Evolutionary conservation across 2,113 vertebrate genomes (phyloP).

Genomic region (Chrysemys picta): DNA sequence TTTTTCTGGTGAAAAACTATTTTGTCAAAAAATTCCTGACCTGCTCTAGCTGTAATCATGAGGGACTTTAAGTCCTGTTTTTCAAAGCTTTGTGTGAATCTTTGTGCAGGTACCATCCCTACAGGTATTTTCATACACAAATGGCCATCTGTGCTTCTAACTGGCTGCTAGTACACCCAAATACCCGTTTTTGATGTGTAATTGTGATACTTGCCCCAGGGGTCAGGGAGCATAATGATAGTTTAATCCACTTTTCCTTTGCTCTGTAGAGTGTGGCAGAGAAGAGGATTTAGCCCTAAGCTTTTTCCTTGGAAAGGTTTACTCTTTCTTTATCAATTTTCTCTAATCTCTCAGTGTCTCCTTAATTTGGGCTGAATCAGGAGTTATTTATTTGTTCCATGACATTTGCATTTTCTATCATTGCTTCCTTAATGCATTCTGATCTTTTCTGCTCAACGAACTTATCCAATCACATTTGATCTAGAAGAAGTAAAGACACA

Average conservation of each 20-base stretch:
- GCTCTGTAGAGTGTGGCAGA: background rate
- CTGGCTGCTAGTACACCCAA: background rate
- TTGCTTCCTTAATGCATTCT: constrained; percentile 42
- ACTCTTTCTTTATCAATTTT: background rate
- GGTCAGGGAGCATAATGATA: background rate
- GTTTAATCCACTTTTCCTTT: background rate
- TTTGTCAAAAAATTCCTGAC: background rate
- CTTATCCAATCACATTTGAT: constrained; percentile 54
- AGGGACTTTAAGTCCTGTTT: background rate
- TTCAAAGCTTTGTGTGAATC: background rate
- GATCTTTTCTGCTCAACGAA: constrained; percentile 73
- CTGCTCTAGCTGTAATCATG: background rate
- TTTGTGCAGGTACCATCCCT: background rate
- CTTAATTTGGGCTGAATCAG: constrained; percentile 13
- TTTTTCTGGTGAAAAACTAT: background rate
- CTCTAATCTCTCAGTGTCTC: constrained; percentile 13
- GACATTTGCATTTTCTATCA: constrained; percentile 51
- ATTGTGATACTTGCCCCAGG: background rate
- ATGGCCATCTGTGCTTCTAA: background rate
- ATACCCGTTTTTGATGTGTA: background rate
- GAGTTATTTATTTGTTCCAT: constrained; percentile 60
- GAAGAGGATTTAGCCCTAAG: background rate
- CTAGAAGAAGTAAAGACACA: background rate
- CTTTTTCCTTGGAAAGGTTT: background rate
- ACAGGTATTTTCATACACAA: background rate